Percentiles rank a stretch among this genome's conserved stretches.
Evolutionary conservation across 2,888 invertebrate species (phyloP).

Genomic region (Pemphredon lugubris): DNA sequence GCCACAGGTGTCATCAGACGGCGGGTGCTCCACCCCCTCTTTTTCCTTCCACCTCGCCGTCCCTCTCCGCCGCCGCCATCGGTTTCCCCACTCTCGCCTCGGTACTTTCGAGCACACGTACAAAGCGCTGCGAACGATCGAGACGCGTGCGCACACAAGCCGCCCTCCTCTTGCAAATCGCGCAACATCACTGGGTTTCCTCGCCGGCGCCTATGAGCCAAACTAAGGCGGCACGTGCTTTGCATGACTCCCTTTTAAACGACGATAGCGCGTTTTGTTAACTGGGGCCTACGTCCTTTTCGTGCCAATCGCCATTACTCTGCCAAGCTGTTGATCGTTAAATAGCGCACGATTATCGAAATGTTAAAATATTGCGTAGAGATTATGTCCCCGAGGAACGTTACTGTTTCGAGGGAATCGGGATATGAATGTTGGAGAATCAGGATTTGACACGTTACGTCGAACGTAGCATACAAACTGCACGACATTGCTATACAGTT

Average conservation of each 20-base stretch:
- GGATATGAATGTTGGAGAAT: too few species aligned
- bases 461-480: too few species aligned
- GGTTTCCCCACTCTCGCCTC: slow-evolving; percentile 16
- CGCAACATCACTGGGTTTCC: slow-evolving; percentile 45
- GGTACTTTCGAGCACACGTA: slow-evolving; percentile 45
- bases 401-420: too few species aligned
- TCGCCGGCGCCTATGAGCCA: slow-evolving; percentile 42
- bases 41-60: slow-evolving; percentile 9
- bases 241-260: slow-evolving; percentile 9
- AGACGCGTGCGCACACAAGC: slow-evolving; percentile 48
- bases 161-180: slow-evolving; percentile 41
- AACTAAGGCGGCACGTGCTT: slow-evolving; percentile 46
- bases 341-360: too few species aligned
- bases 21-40: slow-evolving; percentile 57
- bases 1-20: slow-evolving; percentile 78
- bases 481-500: too few species aligned
- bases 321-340: not conserved
- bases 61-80: slow-evolving; percentile 25
- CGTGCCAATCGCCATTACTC: not conserved
- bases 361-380: too few species aligned
- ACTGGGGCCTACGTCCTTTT: not conserved
- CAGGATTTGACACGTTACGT: too few species aligned
- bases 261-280: not conserved
- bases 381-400: too few species aligned
- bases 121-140: slow-evolving; percentile 1